Base-by-base conservation (phyloP, 2,888 invertebrate genomes). In the Laothoe populi region DNA sequence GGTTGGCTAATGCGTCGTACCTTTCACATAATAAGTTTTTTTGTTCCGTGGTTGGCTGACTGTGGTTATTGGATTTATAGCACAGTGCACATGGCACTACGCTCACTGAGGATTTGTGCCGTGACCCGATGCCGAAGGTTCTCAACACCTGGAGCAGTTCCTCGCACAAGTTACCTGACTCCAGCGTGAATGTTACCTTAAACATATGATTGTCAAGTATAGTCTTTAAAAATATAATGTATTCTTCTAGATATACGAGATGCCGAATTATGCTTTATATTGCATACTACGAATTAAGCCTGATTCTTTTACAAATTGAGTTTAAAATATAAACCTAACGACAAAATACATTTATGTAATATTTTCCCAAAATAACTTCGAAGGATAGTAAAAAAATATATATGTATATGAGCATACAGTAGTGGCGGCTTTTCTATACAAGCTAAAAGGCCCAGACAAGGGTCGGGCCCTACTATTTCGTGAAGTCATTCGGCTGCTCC, bases 81-180 rank as follows among this genome's bases (percentile, higher is more conserved):
- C 93, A 94, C 26, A 95, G 83, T n/a, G 94, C 90, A 73, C 95
- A 95, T 13, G 95, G 95, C 66, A 95, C 83, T 57, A 95, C 93
- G 64, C 94, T 94, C 59, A 95, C 90, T 3, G 93, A 90, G 0
- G 95, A 95, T 60, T 94, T 91, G 64, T 91, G 88, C 19, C 93
- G 90, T 45, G 93, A 87, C 0, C 95, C 95, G 64, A 96, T 94
- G 19, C 95, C 94, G 75, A 94, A 93, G 40, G 94, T 94, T 68
- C 90, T 89, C 44, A 96, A 78, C 13, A 94, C 87, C 64, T 94
- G 93, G 40, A 95, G 84, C 10, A 95, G 83, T 67, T 94, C 93
- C 74, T 96, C 95, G 68, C 95, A 95, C 3, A 88, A 78, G 64
- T 91, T 90, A 13, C 94, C 93, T 2, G 94, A 93, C 61, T 94